Conservation (phyloP, 2,888 invertebrate species). For the Conomelus anceps region DNA sequence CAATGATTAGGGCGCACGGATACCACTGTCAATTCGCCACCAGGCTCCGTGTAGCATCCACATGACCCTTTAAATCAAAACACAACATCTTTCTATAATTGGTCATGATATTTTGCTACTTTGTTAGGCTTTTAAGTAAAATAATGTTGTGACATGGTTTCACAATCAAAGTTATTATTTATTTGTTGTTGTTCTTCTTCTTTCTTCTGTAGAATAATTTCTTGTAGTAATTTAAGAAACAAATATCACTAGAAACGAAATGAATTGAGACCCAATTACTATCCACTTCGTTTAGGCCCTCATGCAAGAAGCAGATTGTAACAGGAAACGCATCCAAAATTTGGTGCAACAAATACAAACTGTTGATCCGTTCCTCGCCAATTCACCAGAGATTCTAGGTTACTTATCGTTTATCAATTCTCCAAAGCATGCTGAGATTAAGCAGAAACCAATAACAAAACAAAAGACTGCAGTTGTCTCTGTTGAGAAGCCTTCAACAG, state of each 20-base stretch:
- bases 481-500: background rate
- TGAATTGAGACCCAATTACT: constrained; percentile 22
- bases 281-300: constrained; percentile 21
- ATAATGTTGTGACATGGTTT: constrained; percentile 26
- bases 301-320: constrained; percentile 16
- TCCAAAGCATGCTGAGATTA: background rate
- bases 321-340: constrained; percentile 25
- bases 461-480: background rate
- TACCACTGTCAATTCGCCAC: background rate
- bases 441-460: background rate
- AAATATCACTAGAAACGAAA: constrained; percentile 24
- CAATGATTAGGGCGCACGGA: background rate
- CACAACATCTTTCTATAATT: background rate
- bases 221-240: constrained; percentile 24
- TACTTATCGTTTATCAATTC: constrained; percentile 12
- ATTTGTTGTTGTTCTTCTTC: background rate
- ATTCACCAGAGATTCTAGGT: constrained; percentile 21
- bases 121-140: background rate
- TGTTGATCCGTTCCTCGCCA: constrained; percentile 23
- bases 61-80: background rate
- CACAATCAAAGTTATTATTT: constrained; percentile 17
- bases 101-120: background rate
- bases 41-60: background rate
- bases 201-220: constrained; percentile 15
- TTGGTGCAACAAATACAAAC: constrained; percentile 22